phyloP scores from a whole-genome alignment of 35 echinoderm and acorn worm species.

The Strongylocentrotus purpuratus region DNA sequence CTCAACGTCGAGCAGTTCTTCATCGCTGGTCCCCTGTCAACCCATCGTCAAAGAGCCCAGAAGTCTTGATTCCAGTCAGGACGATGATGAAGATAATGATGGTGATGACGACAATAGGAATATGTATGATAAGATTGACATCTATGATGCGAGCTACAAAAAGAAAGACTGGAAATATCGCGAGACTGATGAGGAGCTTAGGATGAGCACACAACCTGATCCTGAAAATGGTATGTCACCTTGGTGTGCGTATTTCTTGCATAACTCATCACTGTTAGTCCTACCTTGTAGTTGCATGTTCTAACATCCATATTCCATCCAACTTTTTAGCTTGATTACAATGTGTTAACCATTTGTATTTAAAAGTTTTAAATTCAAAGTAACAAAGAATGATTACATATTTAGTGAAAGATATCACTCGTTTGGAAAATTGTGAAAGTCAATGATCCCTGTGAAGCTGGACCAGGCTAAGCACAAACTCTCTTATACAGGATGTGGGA shows the following conservation, averaged over 20 bases:
- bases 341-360: neutral
- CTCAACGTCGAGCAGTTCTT: constrained; percentile 40
- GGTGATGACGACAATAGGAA: constrained; percentile 37
- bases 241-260: neutral
- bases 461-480: neutral
- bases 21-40: neutral
- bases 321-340: too few relatives aligned
- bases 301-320: too few relatives aligned
- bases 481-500: neutral
- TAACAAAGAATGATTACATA: too few relatives aligned
- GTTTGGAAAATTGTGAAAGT: too few relatives aligned
- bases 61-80: neutral
- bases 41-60: neutral
- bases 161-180: constrained; percentile 77
- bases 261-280: neutral
- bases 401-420: too few relatives aligned
- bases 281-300: neutral
- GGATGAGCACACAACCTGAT: constrained; percentile 28
- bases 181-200: constrained; percentile 61
- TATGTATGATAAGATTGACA: constrained; percentile 56
- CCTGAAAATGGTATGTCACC: constrained; percentile 20
- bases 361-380: too few relatives aligned
- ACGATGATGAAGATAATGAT: constrained; percentile 41
- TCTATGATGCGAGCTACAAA: constrained; percentile 72
- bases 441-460: neutral